phyloP scores from a whole-genome alignment of 2,888 invertebrate genomes.

The Ormyrus labotus region DNA sequence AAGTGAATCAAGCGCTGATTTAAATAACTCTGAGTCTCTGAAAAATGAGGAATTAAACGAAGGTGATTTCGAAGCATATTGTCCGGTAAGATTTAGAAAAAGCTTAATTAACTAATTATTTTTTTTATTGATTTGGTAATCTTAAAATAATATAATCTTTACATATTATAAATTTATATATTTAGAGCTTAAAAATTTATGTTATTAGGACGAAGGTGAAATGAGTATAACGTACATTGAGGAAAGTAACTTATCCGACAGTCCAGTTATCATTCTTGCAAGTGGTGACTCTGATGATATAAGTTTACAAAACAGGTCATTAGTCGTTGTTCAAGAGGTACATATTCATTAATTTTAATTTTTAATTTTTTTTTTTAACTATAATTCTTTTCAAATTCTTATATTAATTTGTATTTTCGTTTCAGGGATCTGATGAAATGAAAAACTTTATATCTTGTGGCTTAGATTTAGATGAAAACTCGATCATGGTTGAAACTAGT shows the following conservation, averaged over 20 bases:
- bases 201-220: slow-evolving; percentile 60
- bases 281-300: slow-evolving; percentile 69
- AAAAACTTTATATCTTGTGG: slow-evolving; percentile 67
- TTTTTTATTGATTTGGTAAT: background rate
- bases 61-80: slow-evolving; percentile 52
- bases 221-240: slow-evolving; percentile 74
- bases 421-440: slow-evolving; percentile 64
- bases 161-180: background rate
- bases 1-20: background rate
- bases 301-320: slow-evolving; percentile 69
- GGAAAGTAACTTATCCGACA: slow-evolving; percentile 70
- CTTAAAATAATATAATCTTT: slow-evolving; percentile 6
- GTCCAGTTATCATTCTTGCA: slow-evolving; percentile 74
- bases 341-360: slow-evolving; percentile 26
- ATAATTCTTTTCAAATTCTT: background rate
- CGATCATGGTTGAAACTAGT: slow-evolving; percentile 42
- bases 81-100: slow-evolving; percentile 41
- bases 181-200: background rate
- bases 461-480: slow-evolving; percentile 65
- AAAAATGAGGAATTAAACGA: slow-evolving; percentile 49
- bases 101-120: background rate
- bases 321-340: slow-evolving; percentile 61
- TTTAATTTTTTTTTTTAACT: background rate
- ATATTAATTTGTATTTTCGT: slow-evolving; percentile 33
- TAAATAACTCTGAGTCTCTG: background rate